phyloP scores from a whole-genome alignment of 2,113 vertebrate species.

The Dasypus novemcinctus region DNA sequence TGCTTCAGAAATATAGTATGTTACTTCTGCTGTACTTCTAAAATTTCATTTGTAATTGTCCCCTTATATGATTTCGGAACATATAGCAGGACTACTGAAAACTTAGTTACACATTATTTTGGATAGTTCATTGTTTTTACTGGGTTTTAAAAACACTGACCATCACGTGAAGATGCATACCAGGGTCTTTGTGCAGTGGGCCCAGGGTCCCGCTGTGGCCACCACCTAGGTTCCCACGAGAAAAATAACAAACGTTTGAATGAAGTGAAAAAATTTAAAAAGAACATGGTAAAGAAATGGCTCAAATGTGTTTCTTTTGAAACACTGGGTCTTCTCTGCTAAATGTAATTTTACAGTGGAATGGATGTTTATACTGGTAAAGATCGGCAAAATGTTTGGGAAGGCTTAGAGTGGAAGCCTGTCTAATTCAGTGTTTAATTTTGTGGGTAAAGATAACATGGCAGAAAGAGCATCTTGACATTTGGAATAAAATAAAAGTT shows the following conservation, averaged over 20 bases:
- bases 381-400: slow-evolving; percentile 24
- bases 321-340: background rate
- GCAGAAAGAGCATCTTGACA: slow-evolving; percentile 50
- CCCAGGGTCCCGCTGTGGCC: no score
- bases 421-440: slow-evolving; percentile 62
- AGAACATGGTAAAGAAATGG: slow-evolving; percentile 3
- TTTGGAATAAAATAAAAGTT: background rate
- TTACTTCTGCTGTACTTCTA: background rate
- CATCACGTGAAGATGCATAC: no score
- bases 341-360: background rate
- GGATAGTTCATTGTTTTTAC: slow-evolving; percentile 41
- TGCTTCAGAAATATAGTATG: background rate
- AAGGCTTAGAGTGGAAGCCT: slow-evolving; percentile 46
- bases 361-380: slow-evolving; percentile 48
- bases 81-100: background rate
- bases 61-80: slow-evolving; percentile 34
- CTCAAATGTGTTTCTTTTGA: slow-evolving; percentile 19
- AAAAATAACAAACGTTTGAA: no score
- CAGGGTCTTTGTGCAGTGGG: no score
- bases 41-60: background rate
- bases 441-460: slow-evolving; percentile 62
- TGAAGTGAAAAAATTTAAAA: no score
- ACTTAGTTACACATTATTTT: slow-evolving; percentile 39
- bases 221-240: no score
- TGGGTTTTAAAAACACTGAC: slow-evolving; percentile 58